Percentiles rank a stretch among this genome's conserved stretches.
These are phyloP conservation scores for Bergia sp. DNA, from an alignment of 92 coral and sea anemone genomes.

Conservation along the genomic window DNA sequence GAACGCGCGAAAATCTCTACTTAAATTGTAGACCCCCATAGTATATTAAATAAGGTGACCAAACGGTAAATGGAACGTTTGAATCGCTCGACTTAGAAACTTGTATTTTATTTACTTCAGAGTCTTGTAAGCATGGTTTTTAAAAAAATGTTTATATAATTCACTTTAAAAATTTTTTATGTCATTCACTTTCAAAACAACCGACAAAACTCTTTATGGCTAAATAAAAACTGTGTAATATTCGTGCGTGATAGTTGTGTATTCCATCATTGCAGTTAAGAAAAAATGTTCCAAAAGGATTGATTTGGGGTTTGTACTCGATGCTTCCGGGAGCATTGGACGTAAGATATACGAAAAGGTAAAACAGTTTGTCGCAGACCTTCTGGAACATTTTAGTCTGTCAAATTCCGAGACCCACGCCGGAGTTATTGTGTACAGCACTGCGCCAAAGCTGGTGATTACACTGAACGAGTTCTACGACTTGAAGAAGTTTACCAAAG, in stretches of 20 bases:
- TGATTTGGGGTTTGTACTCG: slow-evolving; percentile 40
- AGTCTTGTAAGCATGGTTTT: too few relatives aligned
- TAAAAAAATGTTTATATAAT: too few relatives aligned
- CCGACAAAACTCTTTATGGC: not conserved
- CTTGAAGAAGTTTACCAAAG: not conserved
- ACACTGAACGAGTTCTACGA: slow-evolving; percentile 19
- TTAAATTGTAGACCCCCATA: too few relatives aligned
- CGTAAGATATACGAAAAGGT: not conserved
- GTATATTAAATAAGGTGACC: too few relatives aligned
- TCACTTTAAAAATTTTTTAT: too few relatives aligned
- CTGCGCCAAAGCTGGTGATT: slow-evolving; percentile 23
- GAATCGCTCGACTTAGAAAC: too few relatives aligned
- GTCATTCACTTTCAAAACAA: too few relatives aligned
- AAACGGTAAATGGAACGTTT: too few relatives aligned
- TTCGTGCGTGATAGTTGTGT: not conserved
- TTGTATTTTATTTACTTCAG: too few relatives aligned
- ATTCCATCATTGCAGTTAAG: not conserved
- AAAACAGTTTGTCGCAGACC: slow-evolving; percentile 19
- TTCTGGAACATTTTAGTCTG: slow-evolving; percentile 8
- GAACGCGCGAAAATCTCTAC: too few relatives aligned
- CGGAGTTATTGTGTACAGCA: slow-evolving; percentile 39
- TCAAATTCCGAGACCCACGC: slow-evolving; percentile 26
- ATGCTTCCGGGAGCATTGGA: slow-evolving; percentile 29
- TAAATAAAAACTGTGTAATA: not conserved
- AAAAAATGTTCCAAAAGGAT: slow-evolving; percentile 20